A percentile compares a stretch with the other conserved stretches of the same genome.
Conservation (phyloP, 2,888 invertebrate genomes). For the Aphidoletes aphidimyza region DNA sequence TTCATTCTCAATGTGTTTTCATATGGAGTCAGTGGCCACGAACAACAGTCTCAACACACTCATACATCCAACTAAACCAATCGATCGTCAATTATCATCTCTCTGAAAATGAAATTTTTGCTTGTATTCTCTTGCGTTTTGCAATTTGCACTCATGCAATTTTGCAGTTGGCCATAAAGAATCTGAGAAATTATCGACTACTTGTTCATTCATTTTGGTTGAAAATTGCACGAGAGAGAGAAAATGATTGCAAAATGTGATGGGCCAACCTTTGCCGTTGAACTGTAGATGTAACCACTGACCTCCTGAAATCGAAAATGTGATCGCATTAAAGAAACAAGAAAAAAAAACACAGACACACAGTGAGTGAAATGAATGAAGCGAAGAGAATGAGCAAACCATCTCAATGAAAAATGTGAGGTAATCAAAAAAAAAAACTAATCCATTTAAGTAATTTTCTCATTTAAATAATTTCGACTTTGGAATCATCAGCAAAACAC, state of each 20-base stretch:
- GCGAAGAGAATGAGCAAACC: too few species aligned
- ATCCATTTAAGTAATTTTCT: too few species aligned
- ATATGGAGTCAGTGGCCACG: too few species aligned
- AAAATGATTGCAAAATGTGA: constrained; percentile 12
- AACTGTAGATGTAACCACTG: neutral
- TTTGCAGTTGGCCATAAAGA: neutral
- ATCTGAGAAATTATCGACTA: neutral
- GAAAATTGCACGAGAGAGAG: constrained; percentile 45
- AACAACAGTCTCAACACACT: neutral
- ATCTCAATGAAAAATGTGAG: too few species aligned
- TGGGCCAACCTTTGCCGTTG: neutral
- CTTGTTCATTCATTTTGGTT: constrained; percentile 26
- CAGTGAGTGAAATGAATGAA: too few species aligned
- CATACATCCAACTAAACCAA: neutral
- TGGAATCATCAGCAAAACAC: too few species aligned
- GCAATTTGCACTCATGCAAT: too few species aligned
- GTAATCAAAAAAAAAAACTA: too few species aligned
- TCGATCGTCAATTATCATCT: neutral
- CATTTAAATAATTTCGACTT: too few species aligned
- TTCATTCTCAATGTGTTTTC: neutral
- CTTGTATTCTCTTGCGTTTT: neutral
- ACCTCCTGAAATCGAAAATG: neutral
- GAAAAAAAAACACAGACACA: neutral
- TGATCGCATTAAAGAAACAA: neutral
- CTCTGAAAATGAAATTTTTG: neutral